phyloP scores from a whole-genome alignment of 2,888 invertebrate genomes.

The Abscondita cerata region DNA sequence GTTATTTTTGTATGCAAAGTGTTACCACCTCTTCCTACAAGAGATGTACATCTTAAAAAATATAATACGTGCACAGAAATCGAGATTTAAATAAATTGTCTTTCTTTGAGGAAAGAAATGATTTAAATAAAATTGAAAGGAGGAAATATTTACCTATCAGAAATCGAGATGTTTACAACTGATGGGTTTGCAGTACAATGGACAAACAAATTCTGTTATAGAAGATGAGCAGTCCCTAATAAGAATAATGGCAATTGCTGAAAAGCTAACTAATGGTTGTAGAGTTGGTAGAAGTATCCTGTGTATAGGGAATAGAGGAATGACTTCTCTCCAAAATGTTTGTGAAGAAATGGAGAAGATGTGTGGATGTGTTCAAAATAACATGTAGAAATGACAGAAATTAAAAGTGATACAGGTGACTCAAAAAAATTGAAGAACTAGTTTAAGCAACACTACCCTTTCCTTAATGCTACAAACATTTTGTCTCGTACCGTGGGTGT shows the following conservation, averaged over 20 bases:
- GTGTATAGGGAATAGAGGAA: conserved; percentile 3
- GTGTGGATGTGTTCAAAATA: conserved; percentile 6
- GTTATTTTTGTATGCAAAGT: conserved; percentile 12
- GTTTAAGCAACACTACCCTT: conserved; percentile 1
- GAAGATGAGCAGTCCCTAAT: too few relatives aligned
- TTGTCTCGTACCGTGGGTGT: conserved; percentile 8
- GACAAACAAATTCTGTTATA: too few relatives aligned
- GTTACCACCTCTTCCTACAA: too few relatives aligned
- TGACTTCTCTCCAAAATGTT: conserved; percentile 11
- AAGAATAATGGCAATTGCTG: too few relatives aligned
- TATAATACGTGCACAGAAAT: too few relatives aligned
- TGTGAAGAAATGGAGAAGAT: conserved; percentile 12
- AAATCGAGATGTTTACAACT: too few relatives aligned
- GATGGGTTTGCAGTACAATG: too few relatives aligned
- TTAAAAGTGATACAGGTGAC: background rate
- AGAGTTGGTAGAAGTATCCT: conserved; percentile 9
- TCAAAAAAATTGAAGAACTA: background rate
- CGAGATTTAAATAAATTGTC: too few relatives aligned
- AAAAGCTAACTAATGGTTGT: background rate
- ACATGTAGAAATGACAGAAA: background rate
- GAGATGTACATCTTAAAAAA: too few relatives aligned
- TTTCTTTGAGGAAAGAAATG: too few relatives aligned
- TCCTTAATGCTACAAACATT: background rate
- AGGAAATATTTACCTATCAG: too few relatives aligned
- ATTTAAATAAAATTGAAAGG: too few relatives aligned